These are phyloP conservation scores for Pectinophora gossypiella DNA, from an alignment of 1,140 invertebrate species.

Conservation along the genomic window DNA sequence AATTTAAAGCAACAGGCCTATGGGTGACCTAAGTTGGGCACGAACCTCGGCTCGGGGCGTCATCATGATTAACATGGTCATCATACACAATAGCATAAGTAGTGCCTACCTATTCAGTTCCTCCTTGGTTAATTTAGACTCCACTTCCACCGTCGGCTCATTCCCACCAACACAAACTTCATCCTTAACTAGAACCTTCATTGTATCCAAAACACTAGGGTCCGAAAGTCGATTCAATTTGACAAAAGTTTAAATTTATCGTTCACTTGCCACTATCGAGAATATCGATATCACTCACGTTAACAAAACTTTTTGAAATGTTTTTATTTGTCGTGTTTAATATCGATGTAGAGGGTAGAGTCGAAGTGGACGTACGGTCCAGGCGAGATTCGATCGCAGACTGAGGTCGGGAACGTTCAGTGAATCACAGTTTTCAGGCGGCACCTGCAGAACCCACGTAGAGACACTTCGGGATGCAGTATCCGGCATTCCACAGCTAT, in stretches of 20 bases:
- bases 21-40: no score
- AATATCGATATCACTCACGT: slow-evolving; percentile 14
- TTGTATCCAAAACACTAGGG: slow-evolving; percentile 17
- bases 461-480: slow-evolving; percentile 26
- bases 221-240: not conserved
- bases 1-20: no score
- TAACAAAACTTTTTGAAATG: slow-evolving; percentile 12
- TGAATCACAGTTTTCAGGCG: slow-evolving; percentile 5
- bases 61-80: no score
- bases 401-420: not conserved
- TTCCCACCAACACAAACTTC: slow-evolving; percentile 53
- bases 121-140: slow-evolving; percentile 49
- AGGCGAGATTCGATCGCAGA: slow-evolving; percentile 12
- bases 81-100: no score
- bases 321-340: slow-evolving; percentile 28
- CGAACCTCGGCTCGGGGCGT: no score
- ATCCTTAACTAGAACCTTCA: slow-evolving; percentile 61
- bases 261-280: slow-evolving; percentile 3
- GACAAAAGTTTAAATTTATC: not conserved
- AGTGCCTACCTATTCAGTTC: slow-evolving; percentile 67
- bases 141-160: slow-evolving; percentile 46
- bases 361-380: slow-evolving; percentile 23
- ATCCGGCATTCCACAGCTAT: slow-evolving; percentile 69
- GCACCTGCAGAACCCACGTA: slow-evolving; percentile 11
- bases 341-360: slow-evolving; percentile 22